Evolutionary conservation across 2,888 invertebrate species (phyloP).

Genomic region (Tachina grossa): DNA sequence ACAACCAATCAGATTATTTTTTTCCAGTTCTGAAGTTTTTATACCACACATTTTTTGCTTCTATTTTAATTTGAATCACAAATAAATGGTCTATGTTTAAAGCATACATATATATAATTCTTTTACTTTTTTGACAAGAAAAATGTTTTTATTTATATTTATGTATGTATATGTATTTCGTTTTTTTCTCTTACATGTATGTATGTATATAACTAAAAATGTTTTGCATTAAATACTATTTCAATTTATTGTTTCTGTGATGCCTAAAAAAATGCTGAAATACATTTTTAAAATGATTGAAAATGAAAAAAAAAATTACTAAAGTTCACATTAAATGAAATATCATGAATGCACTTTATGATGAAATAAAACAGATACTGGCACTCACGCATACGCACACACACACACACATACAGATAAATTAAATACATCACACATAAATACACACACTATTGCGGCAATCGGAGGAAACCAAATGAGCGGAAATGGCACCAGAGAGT

Average conservation of each 20-base stretch:
- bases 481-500: constrained; percentile 66
- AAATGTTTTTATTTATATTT: background rate
- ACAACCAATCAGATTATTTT: background rate
- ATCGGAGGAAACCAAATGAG: constrained; percentile 68
- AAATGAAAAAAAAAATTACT: constrained; percentile 25
- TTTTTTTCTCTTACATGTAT: background rate
- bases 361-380: constrained; percentile 53
- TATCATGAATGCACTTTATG: constrained; percentile 63
- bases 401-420: background rate
- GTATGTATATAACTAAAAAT: background rate
- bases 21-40: background rate
- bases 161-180: background rate
- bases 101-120: background rate
- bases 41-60: background rate
- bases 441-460: constrained; percentile 59
- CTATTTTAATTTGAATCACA: background rate
- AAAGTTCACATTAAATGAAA: constrained; percentile 64
- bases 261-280: background rate
- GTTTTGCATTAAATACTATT: background rate
- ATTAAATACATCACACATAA: constrained; percentile 41
- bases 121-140: background rate
- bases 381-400: background rate
- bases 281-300: constrained; percentile 40
- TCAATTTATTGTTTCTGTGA: constrained; percentile 11
- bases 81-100: background rate